Conservation (phyloP, 2,797 vertebrate genomes). For the Petrocephalus schoutedeni region DNA sequence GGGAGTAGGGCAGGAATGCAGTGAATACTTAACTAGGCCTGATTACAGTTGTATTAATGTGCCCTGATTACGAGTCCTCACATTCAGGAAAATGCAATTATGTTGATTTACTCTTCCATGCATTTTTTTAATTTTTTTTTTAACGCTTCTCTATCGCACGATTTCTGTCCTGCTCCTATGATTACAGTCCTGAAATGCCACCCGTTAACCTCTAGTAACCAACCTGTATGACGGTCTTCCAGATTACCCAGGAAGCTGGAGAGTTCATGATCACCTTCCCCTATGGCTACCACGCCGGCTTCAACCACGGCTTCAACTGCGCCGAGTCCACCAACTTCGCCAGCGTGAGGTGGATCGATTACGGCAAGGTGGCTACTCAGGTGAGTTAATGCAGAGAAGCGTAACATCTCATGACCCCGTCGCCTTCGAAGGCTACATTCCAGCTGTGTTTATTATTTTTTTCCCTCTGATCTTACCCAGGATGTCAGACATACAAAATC, state of each 20-base stretch:
- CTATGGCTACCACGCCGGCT: constrained; percentile 93
- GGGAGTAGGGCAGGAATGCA: neutral
- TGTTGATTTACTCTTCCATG: neutral
- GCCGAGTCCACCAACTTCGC: constrained; percentile 97
- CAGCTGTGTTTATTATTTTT: neutral
- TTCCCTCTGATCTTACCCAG: neutral
- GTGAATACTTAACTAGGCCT: constrained; percentile 17
- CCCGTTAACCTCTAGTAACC: neutral
- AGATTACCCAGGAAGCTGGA: constrained; percentile 94
- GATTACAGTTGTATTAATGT: constrained; percentile 3
- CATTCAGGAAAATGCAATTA: neutral
- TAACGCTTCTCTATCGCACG: neutral
- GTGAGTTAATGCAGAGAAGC: constrained; percentile 54
- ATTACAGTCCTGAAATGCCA: neutral
- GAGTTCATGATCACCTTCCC: constrained; percentile 98
- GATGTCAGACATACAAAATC: neutral
- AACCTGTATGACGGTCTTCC: neutral
- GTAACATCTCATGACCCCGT: neutral
- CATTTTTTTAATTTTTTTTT: neutral
- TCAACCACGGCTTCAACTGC: constrained; percentile 97
- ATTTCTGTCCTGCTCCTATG: neutral
- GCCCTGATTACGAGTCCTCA: neutral
- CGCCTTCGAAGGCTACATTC: neutral
- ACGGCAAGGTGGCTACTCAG: constrained; percentile 89
- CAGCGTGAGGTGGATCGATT: constrained; percentile 91